These are phyloP conservation scores for Bombus terrestris DNA, from an alignment of 1,140 invertebrate genomes.

Conservation along the genomic window DNA sequence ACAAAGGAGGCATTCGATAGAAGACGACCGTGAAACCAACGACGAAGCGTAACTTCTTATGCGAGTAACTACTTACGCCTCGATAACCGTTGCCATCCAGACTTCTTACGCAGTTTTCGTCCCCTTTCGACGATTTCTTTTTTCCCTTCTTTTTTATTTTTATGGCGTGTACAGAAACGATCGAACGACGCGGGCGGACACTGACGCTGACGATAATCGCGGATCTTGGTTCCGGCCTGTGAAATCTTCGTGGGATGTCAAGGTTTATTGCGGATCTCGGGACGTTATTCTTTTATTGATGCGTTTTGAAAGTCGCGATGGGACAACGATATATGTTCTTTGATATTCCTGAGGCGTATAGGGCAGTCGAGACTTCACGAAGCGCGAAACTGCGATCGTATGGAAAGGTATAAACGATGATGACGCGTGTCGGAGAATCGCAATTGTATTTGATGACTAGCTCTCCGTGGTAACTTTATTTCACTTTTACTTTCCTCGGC, in stretches of 20 bases:
- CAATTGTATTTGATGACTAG: background rate
- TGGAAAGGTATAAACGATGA: background rate
- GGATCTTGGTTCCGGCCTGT: background rate
- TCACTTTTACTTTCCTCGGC: too few species aligned
- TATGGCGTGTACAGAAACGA: conserved; percentile 20
- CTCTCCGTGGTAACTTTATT: too few species aligned
- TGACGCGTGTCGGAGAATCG: background rate
- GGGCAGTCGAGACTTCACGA: background rate
- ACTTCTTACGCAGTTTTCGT: background rate
- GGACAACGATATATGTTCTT: background rate
- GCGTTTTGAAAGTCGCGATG: background rate
- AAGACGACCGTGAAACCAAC: conserved; percentile 17
- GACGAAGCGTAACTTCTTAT: conserved; percentile 51
- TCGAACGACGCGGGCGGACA: background rate
- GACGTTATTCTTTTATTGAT: conserved; percentile 20
- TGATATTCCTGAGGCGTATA: background rate
- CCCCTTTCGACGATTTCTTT: background rate
- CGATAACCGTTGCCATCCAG: conserved; percentile 44
- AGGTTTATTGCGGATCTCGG: background rate
- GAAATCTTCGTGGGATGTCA: background rate
- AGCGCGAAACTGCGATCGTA: background rate
- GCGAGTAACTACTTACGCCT: conserved; percentile 27
- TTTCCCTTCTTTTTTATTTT: conserved; percentile 29
- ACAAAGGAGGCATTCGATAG: conserved; percentile 35
- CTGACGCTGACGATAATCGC: conserved; percentile 50